These are phyloP conservation scores for Morpho deidamia DNA, from an alignment of 2,888 invertebrate species.

Conservation along the genomic window DNA sequence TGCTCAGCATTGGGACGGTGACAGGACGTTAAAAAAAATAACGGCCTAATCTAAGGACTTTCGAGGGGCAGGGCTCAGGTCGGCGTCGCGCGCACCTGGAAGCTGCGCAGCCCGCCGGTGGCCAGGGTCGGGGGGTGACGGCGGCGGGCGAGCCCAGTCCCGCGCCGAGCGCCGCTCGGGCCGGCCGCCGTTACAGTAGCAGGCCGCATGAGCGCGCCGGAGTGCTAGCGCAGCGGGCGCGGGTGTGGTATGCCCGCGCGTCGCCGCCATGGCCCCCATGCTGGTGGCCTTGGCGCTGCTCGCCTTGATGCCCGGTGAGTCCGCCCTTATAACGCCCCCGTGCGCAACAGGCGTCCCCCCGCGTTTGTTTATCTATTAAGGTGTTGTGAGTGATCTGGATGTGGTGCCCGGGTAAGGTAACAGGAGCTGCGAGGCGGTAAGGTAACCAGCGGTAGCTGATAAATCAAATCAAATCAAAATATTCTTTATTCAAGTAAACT, in stretches of 20 bases:
- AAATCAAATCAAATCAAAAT: too few relatives aligned
- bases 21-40: slow-evolving; percentile 1
- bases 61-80: slow-evolving; percentile 41
- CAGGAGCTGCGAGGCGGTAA: slow-evolving; percentile 8
- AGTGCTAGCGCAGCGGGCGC: slow-evolving; percentile 75
- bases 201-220: slow-evolving; percentile 70
- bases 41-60: slow-evolving; percentile 30
- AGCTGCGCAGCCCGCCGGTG: slow-evolving; percentile 39
- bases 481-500: too few relatives aligned
- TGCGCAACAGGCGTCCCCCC: slow-evolving; percentile 67
- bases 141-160: slow-evolving; percentile 51
- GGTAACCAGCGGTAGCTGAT: slow-evolving; percentile 13
- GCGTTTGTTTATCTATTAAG: slow-evolving; percentile 41
- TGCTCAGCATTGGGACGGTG: too few relatives aligned
- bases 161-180: slow-evolving; percentile 69
- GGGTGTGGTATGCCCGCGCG: slow-evolving; percentile 77
- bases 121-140: slow-evolving; percentile 35
- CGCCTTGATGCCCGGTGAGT: slow-evolving; percentile 73
- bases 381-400: slow-evolving; percentile 61
- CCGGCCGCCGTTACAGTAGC: slow-evolving; percentile 50
- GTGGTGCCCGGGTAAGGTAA: slow-evolving; percentile 21
- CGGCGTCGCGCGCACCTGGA: slow-evolving; percentile 46
- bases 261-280: slow-evolving; percentile 67
- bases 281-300: slow-evolving; percentile 69
- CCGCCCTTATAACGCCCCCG: slow-evolving; percentile 18